These are phyloP conservation scores for Salvelinus namaycush DNA, from an alignment of 2,113 vertebrate genomes.

Conservation along the genomic window DNA sequence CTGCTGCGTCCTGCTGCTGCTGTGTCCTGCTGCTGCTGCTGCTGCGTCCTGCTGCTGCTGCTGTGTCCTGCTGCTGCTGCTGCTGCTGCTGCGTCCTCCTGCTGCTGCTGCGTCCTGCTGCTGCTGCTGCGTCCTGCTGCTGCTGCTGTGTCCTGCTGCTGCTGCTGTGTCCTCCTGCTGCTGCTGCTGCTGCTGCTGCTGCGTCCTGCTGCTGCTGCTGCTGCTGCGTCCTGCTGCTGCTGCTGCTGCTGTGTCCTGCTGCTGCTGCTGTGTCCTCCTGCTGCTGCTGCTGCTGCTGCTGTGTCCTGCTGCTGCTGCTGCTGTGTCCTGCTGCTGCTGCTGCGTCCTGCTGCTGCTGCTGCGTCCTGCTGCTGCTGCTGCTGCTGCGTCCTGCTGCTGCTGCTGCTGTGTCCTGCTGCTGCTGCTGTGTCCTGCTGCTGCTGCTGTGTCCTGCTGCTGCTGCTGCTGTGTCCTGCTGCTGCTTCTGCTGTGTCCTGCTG, in stretches of 20 bases:
- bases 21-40: conserved; percentile 47
- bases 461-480: too few relatives aligned
- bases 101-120: conserved; percentile 54
- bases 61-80: conserved; percentile 42
- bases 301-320: conserved; percentile 38
- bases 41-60: conserved; percentile 31
- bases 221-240: conserved; percentile 47
- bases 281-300: conserved; percentile 44
- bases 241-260: conserved; percentile 17
- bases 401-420: too few relatives aligned
- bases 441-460: too few relatives aligned
- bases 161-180: background rate
- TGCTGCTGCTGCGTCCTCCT: conserved; percentile 13
- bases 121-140: conserved; percentile 58
- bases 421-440: too few relatives aligned
- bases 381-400: too few relatives aligned
- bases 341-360: too few relatives aligned
- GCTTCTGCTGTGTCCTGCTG: too few relatives aligned
- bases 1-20: conserved; percentile 27
- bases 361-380: too few relatives aligned
- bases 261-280: conserved; percentile 39
- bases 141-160: background rate
- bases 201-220: conserved; percentile 1
- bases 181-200: conserved; percentile 45
- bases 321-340: background rate